A percentile compares a stretch with the other conserved stretches of the same genome.
These are phyloP conservation scores for Bathynomus jamesi DNA, from an alignment of 1,140 invertebrate genomes.

Conservation along the genomic window DNA sequence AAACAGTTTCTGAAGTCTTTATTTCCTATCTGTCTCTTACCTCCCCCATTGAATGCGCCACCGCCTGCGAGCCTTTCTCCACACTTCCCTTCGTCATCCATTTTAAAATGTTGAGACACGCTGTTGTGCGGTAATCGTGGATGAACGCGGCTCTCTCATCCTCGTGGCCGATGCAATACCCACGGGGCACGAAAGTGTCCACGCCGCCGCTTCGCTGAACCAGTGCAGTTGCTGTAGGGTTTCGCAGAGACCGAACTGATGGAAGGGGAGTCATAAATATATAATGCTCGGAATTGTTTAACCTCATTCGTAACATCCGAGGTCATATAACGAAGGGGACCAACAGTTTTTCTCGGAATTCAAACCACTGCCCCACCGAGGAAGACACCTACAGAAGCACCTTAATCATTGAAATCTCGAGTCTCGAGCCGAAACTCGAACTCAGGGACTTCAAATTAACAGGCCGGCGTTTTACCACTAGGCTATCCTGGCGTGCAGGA, in stretches of 20 bases:
- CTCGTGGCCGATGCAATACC: conserved; percentile 57
- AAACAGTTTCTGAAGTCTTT: too few relatives aligned
- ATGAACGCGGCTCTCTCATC: conserved; percentile 82
- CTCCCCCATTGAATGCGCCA: conserved; percentile 24
- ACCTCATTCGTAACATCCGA: too few relatives aligned
- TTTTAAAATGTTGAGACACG: conserved; percentile 72
- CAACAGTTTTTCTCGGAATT: too few relatives aligned
- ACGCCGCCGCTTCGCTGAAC: conserved; percentile 75
- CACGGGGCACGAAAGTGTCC: conserved; percentile 72
- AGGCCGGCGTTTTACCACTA: neutral
- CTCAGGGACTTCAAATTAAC: neutral
- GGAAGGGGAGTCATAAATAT: neutral
- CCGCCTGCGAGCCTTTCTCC: conserved; percentile 10
- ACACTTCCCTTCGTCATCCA: conserved; percentile 48
- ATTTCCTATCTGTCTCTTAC: too few relatives aligned
- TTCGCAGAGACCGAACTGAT: conserved; percentile 55
- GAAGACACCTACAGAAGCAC: too few relatives aligned
- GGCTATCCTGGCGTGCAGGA: neutral
- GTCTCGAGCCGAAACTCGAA: neutral
- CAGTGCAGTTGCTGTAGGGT: conserved; percentile 79
- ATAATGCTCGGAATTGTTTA: neutral
- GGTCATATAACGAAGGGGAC: too few relatives aligned
- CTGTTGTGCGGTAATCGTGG: conserved; percentile 80
- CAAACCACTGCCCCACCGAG: too few relatives aligned
- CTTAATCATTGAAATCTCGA: neutral